Conservation (phyloP, 2,113 vertebrate species). For the Polypterus bichir region DNA sequence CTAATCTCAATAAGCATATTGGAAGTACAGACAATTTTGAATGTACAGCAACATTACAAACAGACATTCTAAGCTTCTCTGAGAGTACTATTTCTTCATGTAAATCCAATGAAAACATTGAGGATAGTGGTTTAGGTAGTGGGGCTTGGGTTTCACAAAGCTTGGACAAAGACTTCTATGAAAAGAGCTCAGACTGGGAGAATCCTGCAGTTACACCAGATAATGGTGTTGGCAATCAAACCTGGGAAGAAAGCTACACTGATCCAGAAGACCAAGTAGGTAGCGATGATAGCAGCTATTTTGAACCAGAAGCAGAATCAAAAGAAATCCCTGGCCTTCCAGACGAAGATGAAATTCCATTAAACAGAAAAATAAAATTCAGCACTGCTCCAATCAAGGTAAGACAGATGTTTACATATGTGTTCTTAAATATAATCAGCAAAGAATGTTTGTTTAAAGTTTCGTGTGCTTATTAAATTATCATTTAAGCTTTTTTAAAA, state of each 20-base stretch:
- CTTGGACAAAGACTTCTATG: conserved; percentile 31
- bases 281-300: conserved; percentile 72
- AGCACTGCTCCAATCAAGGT: conserved; percentile 88
- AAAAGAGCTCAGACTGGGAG: conserved; percentile 48
- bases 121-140: conserved; percentile 24
- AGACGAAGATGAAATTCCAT: conserved; percentile 75
- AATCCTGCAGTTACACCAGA: conserved; percentile 57
- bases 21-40: too few species aligned
- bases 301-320: conserved; percentile 74
- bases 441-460: too few species aligned
- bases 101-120: conserved; percentile 22
- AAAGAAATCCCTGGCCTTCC: conserved; percentile 78
- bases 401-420: conserved; percentile 24
- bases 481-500: too few species aligned
- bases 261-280: conserved; percentile 81
- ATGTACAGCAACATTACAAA: too few species aligned
- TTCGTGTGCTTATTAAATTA: too few species aligned
- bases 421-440: too few species aligned
- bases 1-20: too few species aligned
- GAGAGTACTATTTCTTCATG: background rate
- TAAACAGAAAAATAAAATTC: conserved; percentile 81
- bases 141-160: conserved; percentile 21
- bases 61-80: too few species aligned
- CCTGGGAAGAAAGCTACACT: conserved; percentile 83
- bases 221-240: conserved; percentile 76